A percentile compares a stretch with the other conserved stretches of the same genome.
These are phyloP conservation scores for Ormyrus labotus DNA, from an alignment of 2,888 invertebrate genomes.

Conservation along the genomic window DNA sequence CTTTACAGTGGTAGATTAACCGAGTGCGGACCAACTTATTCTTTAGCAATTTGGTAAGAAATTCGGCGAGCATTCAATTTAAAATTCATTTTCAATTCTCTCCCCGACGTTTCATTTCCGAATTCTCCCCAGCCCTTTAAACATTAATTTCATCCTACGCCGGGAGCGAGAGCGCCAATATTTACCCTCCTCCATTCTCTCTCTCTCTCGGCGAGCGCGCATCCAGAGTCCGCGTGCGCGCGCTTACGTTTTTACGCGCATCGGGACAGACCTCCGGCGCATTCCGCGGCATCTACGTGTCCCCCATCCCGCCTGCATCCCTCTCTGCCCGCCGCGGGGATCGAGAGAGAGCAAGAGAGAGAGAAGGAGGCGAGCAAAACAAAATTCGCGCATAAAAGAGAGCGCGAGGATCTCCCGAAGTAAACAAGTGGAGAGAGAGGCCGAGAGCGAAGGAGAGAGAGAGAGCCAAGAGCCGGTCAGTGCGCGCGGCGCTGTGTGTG, in stretches of 20 bases:
- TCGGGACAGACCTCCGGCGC: not conserved
- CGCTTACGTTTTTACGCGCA: not conserved
- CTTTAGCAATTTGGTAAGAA: no score
- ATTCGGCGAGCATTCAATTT: no score
- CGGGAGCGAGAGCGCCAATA: no score
- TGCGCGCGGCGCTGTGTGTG: conserved; percentile 32
- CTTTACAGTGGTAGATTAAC: no score
- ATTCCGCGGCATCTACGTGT: conserved; percentile 36
- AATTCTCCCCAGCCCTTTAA: no score
- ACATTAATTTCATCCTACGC: no score
- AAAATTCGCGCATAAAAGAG: conserved; percentile 55
- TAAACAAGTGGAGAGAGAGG: conserved; percentile 54
- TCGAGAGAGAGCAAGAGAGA: conserved; percentile 44
- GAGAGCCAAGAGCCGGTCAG: conserved; percentile 43
- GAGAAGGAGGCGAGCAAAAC: conserved; percentile 58
- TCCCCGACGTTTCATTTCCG: no score
- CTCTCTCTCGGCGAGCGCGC: no score
- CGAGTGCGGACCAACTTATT: no score
- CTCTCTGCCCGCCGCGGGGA: not conserved
- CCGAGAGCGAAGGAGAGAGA: conserved; percentile 41
- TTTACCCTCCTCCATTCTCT: no score
- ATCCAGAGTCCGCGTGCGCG: not conserved
- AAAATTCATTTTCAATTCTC: no score
- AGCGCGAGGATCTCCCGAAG: conserved; percentile 42
- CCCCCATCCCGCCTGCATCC: not conserved